Evolutionary conservation across 2,797 vertebrate genomes (phyloP).

Genomic region (Gadopsis marmoratus): DNA sequence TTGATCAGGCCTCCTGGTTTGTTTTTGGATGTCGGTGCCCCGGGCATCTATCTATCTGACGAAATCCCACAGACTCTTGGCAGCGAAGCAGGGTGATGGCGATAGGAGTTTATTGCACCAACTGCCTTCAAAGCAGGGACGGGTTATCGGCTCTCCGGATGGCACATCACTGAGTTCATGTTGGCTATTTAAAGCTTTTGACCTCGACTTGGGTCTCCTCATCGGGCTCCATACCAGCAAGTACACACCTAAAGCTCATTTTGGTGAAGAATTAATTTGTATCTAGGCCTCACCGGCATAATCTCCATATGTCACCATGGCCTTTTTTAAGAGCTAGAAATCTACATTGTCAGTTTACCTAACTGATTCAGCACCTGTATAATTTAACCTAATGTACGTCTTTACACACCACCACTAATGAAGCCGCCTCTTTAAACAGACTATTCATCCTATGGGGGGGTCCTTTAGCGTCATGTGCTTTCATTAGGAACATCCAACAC

Average conservation of each 20-base stretch:
- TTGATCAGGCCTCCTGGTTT: slow-evolving; percentile 72
- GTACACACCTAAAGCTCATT: not conserved
- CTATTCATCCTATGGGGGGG: slow-evolving; percentile 13
- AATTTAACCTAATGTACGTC: slow-evolving; percentile 37
- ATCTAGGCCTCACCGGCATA: not conserved
- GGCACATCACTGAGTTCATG: slow-evolving; percentile 12
- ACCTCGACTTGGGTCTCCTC: slow-evolving; percentile 16
- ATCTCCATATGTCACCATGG: slow-evolving; percentile 5
- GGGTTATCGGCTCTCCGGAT: slow-evolving; percentile 47
- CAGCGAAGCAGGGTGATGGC: slow-evolving; percentile 57
- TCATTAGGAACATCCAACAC: slow-evolving; percentile 56
- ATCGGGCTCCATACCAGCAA: not conserved
- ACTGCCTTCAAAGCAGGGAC: slow-evolving; percentile 63
- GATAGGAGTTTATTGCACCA: slow-evolving; percentile 58
- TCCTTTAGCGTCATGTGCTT: slow-evolving; percentile 43
- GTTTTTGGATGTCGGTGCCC: slow-evolving; percentile 72
- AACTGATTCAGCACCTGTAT: slow-evolving; percentile 23
- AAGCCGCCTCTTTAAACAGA: slow-evolving; percentile 29
- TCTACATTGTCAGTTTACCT: slow-evolving; percentile 26
- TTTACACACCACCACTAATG: slow-evolving; percentile 37
- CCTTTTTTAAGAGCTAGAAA: slow-evolving; percentile 13
- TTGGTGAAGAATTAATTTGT: not conserved
- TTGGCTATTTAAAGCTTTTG: slow-evolving; percentile 25
- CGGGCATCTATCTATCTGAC: slow-evolving; percentile 67
- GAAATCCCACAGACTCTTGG: slow-evolving; percentile 69